Percentiles rank a stretch among this genome's conserved stretches.
Conservation (phyloP, 2,113 vertebrate species). For the Atlantisia rogersi region DNA sequence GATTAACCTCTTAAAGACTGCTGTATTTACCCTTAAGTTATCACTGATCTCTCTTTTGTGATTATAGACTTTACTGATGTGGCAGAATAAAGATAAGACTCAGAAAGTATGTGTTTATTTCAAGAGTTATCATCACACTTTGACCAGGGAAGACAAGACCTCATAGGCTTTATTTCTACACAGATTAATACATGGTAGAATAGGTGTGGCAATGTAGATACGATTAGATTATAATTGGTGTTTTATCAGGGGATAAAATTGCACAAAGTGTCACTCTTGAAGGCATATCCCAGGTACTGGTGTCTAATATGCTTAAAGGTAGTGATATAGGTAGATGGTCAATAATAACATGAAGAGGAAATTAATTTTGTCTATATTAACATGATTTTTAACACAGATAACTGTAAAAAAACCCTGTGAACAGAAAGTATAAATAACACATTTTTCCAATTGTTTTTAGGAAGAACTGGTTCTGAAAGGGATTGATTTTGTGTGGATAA, state of each 20-base stretch:
- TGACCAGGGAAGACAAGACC: background rate
- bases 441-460: background rate
- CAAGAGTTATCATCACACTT: background rate
- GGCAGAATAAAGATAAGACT: background rate
- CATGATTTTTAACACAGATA: background rate
- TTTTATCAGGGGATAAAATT: background rate
- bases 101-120: background rate
- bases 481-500: background rate
- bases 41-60: background rate
- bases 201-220: background rate
- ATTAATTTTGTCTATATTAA: background rate
- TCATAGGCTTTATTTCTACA: background rate
- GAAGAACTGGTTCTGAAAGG: background rate
- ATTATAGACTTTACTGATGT: background rate
- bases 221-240: background rate
- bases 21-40: background rate
- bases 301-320: too few species aligned
- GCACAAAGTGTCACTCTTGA: background rate
- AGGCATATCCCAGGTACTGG: background rate
- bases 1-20: background rate
- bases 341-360: background rate
- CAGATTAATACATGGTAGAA: background rate
- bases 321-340: background rate
- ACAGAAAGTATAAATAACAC: background rate
- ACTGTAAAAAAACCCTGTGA: background rate